Evolutionary conservation across 2,888 invertebrate genomes (phyloP), one percentile per base, ranked within the genome.

Genomic region (Heliothis peltigera): DNA sequence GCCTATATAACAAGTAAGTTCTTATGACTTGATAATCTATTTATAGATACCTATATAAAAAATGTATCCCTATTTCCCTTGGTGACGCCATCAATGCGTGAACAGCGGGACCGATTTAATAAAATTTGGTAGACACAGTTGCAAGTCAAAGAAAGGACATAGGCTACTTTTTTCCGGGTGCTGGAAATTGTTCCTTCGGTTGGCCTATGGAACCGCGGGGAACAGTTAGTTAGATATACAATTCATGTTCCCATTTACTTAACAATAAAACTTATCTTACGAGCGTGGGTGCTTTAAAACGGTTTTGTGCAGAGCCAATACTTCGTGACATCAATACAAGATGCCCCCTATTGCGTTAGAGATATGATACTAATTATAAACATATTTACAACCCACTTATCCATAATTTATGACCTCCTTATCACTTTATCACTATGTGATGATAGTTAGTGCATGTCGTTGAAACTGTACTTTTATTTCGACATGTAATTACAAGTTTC

Each of bases 401-500:
- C n/a, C 15, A 28, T 59, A 44, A 75, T 71, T 72, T 79, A 77
- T 1, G 43, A 54, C 48, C 12, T 22, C 60, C 25, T 69, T 70
- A 64, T 70, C 67, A 74, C 0, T 28, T 67, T 70, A 64, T 70
- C 67, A 74, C 0, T 28, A 10, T 6, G 6, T 32, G 42, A 70
- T 69, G 57, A 7, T 25, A 19, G 1, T 7, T 1, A n/a, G 0
- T 12, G 1, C 5, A 12, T 7, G 12, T 19, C 22, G 0, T 7
- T 3, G 0, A 0, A 60, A 15, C 0, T 0, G 7, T 42, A 54
- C 42, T 0, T 1, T 6, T 66, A 71, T 71, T 74, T 74, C 7
- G 25, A 1, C 0, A 0, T 0, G 0, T 0, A 0, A 0, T 0
- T 0, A 8, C 46, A 87, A 80, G 96, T 96, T 96, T 96, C 96